Evolutionary conservation across 2,888 invertebrate genomes (phyloP).

Genomic region (Tenthredo livida): DNA sequence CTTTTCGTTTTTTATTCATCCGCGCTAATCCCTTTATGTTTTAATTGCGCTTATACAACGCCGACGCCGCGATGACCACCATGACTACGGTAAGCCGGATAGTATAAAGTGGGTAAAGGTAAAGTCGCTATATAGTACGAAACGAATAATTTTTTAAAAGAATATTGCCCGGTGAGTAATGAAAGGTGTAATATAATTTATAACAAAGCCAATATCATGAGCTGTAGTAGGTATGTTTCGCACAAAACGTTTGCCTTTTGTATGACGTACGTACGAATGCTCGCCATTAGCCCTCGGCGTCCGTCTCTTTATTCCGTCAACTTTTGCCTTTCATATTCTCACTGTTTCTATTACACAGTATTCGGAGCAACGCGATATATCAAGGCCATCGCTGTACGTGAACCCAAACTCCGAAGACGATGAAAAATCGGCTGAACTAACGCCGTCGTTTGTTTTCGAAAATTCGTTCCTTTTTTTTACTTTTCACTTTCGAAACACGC

Average conservation of each 20-base stretch:
- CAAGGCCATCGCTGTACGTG: not conserved
- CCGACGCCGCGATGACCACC: constrained; percentile 39
- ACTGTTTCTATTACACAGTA: constrained; percentile 18
- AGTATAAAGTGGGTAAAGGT: constrained; percentile 10
- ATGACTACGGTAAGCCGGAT: constrained; percentile 17
- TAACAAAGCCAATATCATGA: constrained; percentile 36
- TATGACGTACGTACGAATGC: not conserved
- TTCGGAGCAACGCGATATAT: not conserved
- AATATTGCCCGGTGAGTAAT: constrained; percentile 14
- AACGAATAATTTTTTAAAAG: not conserved
- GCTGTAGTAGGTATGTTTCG: not conserved
- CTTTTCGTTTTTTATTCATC: constrained; percentile 5
- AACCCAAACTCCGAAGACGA: constrained; percentile 8
- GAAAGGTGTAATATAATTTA: constrained; percentile 39
- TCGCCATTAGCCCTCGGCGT: not conserved
- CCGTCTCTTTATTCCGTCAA: constrained; percentile 27
- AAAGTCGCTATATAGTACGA: not conserved
- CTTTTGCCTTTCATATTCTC: not conserved
- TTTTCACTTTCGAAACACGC: not conserved
- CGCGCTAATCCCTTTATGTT: constrained; percentile 47
- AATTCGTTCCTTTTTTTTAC: not conserved
- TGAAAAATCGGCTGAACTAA: constrained; percentile 10
- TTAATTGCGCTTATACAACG: constrained; percentile 42
- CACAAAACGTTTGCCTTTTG: not conserved
- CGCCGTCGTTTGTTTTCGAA: constrained; percentile 2